Evolutionary conservation across 1,140 invertebrate species (phyloP), one percentile per base, ranked within the genome.

Genomic region (Pararge aegeria): DNA sequence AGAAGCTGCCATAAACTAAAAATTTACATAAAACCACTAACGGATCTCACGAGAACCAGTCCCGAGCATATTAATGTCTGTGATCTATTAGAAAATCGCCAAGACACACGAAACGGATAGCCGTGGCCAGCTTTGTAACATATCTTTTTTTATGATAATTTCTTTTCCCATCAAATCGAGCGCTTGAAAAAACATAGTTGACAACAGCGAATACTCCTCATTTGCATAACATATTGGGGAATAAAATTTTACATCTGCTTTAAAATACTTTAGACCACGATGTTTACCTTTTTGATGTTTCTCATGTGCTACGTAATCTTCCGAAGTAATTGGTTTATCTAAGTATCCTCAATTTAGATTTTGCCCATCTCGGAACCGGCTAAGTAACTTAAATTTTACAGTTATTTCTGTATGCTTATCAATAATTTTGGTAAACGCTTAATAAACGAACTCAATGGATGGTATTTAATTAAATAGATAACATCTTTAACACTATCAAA

Each of bases 21-120:
- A 77, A 87, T 87, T 87, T 82, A 87, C 83, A 87, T 87, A 87
- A 83, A 83, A 78, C 83, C 73, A 80, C 80, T 89, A 89, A 89
- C 86, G 86, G 86, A 87, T 87, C 84, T 87, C 79, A 75, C 70
- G 65, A 78, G 68, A 87, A 89, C 86, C 78, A 74, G 86, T 89
- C 75, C 53, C 46, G 40, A 64, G 73, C 67, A 79, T 83, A 84
- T 86, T 85, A 89, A 86, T 89, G 83, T 66, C 52, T 64, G 83
- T 89, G 86, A 89, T 87, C 78, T 89, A 87, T 89, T 89, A 87
- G 83, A 89, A 85, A 89, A 87, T 89, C 86, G 80, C 75, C 80
- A 81, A 83, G 29, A 34, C 62, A 78, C 66, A 68, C 68, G 62
- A 61, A 67, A 76, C 67, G 62, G 62, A 73, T 55, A 62, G 68